A percentile compares a stretch with the other conserved stretches of the same genome.
Conservation (phyloP, 2,888 invertebrate genomes). For the Piscicola geometra region DNA sequence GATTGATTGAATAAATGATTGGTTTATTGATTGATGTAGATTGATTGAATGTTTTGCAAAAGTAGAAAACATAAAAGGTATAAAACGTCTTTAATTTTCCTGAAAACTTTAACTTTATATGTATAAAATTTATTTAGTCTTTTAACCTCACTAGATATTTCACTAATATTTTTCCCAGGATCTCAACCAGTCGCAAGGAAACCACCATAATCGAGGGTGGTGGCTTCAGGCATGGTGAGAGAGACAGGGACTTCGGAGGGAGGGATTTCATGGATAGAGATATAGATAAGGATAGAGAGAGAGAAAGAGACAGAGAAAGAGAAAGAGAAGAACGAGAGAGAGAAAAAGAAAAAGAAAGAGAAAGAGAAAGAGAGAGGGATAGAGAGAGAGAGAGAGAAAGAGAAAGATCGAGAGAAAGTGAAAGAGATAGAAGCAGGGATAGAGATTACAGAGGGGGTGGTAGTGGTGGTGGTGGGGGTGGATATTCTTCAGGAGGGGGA, state of each 20-base stretch:
- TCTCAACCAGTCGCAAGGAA: conserved; percentile 25
- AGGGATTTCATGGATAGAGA: conserved; percentile 17
- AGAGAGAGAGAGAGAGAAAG: conserved; percentile 15
- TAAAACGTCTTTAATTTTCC: too few species aligned
- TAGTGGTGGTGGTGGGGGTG: conserved; percentile 10
- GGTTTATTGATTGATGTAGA: too few species aligned
- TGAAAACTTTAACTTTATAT: too few species aligned
- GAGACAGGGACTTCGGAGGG: not conserved
- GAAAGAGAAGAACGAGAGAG: conserved; percentile 30
- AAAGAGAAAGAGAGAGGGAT: conserved; percentile 28
- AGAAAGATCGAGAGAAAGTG: conserved; percentile 22
- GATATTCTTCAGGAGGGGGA: conserved; percentile 12
- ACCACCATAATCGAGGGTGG: conserved; percentile 10
- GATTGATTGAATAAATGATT: too few species aligned
- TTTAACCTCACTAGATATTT: too few species aligned
- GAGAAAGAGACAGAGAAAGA: conserved; percentile 23
- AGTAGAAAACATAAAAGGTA: too few species aligned
- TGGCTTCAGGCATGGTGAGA: not conserved
- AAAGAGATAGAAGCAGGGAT: conserved; percentile 25
- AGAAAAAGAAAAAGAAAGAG: conserved; percentile 22
- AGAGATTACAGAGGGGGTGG: conserved; percentile 29
- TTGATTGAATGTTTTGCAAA: too few species aligned
- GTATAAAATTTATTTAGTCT: too few species aligned
- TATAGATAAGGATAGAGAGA: conserved; percentile 20
- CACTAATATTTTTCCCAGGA: too few species aligned